Percentiles rank a stretch among this genome's conserved stretches.
Evolutionary conservation across 2,113 vertebrate genomes (phyloP).

Genomic region (Saccopteryx bilineata): DNA sequence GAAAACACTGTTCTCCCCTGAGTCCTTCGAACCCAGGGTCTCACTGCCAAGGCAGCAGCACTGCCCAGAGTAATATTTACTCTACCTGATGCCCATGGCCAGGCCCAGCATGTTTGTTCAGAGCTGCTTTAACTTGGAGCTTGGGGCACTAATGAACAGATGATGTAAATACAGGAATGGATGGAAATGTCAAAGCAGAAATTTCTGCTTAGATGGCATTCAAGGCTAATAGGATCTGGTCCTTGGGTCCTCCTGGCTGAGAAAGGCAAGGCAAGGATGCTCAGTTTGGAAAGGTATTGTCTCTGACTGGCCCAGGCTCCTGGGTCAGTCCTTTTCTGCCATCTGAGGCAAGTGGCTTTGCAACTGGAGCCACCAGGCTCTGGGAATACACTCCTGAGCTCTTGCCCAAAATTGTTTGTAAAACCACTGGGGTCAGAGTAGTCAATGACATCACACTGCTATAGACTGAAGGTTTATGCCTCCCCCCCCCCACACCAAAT

Average conservation of each 20-base stretch:
- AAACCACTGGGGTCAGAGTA: not conserved
- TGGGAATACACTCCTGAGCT: not conserved
- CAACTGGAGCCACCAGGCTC: not conserved
- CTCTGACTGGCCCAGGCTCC: not conserved
- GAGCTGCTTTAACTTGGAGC: slow-evolving; percentile 59
- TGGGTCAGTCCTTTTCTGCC: not conserved
- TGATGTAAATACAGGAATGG: slow-evolving; percentile 72
- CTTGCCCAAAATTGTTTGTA: not conserved
- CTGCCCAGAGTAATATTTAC: not conserved
- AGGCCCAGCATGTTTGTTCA: slow-evolving; percentile 32
- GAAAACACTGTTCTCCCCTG: not conserved
- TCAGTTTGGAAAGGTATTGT: not conserved
- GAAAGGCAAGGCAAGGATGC: not conserved
- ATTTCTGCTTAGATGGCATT: slow-evolving; percentile 26
- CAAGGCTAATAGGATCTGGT: slow-evolving; percentile 62
- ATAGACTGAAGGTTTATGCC: not conserved
- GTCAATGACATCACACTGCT: not conserved
- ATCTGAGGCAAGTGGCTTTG: not conserved
- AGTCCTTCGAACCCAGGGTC: not conserved
- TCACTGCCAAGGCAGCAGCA: not conserved
- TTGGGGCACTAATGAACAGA: slow-evolving; percentile 74
- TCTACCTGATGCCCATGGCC: slow-evolving; percentile 2
- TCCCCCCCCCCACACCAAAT: not conserved
- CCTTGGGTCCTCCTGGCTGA: not conserved
- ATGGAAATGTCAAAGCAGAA: slow-evolving; percentile 62